phyloP scores from a whole-genome alignment of 2,888 invertebrate genomes.

The Sialis lutaria region DNA sequence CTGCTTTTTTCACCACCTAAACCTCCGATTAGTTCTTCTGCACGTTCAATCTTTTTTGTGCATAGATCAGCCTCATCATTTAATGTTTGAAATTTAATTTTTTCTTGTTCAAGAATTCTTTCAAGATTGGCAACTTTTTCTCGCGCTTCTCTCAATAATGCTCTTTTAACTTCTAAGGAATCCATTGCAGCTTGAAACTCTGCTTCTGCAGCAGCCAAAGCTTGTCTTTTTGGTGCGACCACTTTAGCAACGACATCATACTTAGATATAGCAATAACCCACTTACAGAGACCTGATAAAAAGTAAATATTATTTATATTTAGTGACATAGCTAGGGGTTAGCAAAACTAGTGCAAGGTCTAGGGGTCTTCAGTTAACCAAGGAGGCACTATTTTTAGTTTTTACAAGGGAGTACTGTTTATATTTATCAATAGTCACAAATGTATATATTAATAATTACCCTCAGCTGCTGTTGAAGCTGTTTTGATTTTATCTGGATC shows the following conservation, averaged over 20 bases:
- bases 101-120: conserved; percentile 49
- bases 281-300: conserved; percentile 58
- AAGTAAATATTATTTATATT: too few species aligned
- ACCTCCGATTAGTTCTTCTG: conserved; percentile 82
- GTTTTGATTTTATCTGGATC: conserved; percentile 79
- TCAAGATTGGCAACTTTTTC: conserved; percentile 55
- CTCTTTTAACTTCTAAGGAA: conserved; percentile 60
- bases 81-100: conserved; percentile 47
- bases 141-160: conserved; percentile 50
- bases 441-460: conserved; percentile 19
- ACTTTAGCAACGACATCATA: conserved; percentile 87
- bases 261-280: conserved; percentile 89
- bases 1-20: conserved; percentile 81
- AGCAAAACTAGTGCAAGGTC: too few species aligned
- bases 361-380: too few species aligned
- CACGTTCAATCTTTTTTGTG: conserved; percentile 71
- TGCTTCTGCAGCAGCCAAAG: conserved; percentile 72
- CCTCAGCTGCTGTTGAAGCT: conserved; percentile 82
- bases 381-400: too few species aligned
- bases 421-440: too few species aligned
- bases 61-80: conserved; percentile 78
- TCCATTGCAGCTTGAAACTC: conserved; percentile 58
- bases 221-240: conserved; percentile 83
- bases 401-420: too few species aligned
- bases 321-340: too few species aligned